Conservation (phyloP, 2,113 vertebrate genomes). For the Mohoua ochrocephala region DNA sequence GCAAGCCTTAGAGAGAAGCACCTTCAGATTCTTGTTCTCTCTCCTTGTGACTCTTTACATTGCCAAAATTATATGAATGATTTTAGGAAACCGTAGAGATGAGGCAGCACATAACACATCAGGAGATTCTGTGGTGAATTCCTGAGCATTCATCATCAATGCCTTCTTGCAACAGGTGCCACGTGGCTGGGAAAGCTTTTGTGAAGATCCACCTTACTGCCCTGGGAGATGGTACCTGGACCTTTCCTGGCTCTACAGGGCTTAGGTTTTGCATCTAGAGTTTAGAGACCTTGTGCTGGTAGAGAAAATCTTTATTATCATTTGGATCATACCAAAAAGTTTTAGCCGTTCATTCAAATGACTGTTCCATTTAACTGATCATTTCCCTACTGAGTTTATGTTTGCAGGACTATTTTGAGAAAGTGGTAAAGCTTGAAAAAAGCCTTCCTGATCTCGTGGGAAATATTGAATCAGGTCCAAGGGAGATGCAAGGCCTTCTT, state of each 20-base stretch:
- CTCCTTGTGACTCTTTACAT: not conserved
- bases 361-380: not conserved
- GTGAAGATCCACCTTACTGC: not conserved
- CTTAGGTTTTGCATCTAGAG: not conserved
- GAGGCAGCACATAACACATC: not conserved
- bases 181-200: fast-evolving
- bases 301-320: not conserved
- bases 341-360: not conserved
- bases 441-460: not conserved
- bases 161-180: not conserved
- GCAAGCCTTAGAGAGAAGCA: not conserved
- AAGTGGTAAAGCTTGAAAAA: not conserved
- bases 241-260: not conserved
- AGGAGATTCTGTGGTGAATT: not conserved
- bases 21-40: not conserved
- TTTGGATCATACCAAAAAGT: not conserved
- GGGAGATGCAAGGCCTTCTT: not conserved
- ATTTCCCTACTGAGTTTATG: not conserved
- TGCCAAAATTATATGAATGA: not conserved
- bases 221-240: not conserved
- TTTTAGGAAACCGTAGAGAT: not conserved
- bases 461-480: not conserved
- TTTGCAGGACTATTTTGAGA: not conserved
- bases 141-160: not conserved
- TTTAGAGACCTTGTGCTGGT: not conserved